Percentiles rank a stretch among this genome's conserved stretches.
phyloP scores from a whole-genome alignment of 2,888 invertebrate genomes.

The Anthophora plumipes region DNA sequence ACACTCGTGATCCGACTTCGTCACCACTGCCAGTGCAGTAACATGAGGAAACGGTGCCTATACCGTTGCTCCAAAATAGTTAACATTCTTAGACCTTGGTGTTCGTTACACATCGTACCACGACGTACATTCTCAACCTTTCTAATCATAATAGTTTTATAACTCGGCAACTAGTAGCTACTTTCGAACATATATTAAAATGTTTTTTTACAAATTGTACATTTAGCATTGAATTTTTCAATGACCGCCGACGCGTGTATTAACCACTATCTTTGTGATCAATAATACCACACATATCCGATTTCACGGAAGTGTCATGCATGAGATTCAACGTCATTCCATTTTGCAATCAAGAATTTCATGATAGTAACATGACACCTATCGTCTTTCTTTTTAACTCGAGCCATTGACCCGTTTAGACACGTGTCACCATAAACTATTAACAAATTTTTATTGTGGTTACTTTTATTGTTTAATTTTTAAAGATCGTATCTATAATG shows the following conservation, averaged over 20 bases:
- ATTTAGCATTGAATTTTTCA: not conserved
- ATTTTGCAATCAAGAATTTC: constrained; percentile 37
- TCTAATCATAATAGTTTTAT: constrained; percentile 48
- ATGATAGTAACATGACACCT: constrained; percentile 49
- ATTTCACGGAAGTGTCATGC: constrained; percentile 61
- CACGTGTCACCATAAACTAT: constrained; percentile 55
- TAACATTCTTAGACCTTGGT: constrained; percentile 50
- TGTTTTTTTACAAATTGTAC: not conserved
- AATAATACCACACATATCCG: constrained; percentile 34
- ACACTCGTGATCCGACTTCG: constrained; percentile 65
- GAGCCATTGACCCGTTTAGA: constrained; percentile 54
- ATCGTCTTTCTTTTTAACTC: constrained; percentile 33
- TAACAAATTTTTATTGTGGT: constrained; percentile 22
- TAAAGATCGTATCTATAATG: constrained; percentile 1
- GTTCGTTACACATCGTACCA: constrained; percentile 38
- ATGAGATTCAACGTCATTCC: constrained; percentile 40
- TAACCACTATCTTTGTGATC: constrained; percentile 34
- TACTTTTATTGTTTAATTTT: not conserved
- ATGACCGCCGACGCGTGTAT: not conserved
- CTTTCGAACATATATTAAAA: constrained; percentile 10
- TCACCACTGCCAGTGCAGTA: constrained; percentile 64
- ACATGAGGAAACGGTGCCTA: constrained; percentile 53
- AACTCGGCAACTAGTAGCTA: constrained; percentile 10
- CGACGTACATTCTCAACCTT: constrained; percentile 48
- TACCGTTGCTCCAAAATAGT: constrained; percentile 53